Base-by-base conservation (phyloP, 1,140 invertebrate species). In the Trigoniulus corallinus region DNA sequence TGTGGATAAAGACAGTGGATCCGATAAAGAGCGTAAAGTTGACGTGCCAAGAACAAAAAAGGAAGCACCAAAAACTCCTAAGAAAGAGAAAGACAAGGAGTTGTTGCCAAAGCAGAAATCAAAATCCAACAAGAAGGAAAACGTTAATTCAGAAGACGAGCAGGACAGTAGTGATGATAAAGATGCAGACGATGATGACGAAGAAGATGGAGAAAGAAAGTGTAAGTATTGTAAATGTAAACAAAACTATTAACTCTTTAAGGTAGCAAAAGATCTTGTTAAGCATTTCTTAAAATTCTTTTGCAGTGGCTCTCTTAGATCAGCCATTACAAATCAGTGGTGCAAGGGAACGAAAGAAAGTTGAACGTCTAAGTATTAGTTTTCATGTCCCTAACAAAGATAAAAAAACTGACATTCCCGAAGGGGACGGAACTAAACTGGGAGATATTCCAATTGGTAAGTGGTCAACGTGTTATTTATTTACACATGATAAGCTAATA, bases 371-470 rank as follows among this genome's bases (percentile, higher is more conserved):
- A 21, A 60, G 61, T 39, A 54, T 64, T 39, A 60, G 60, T 42
- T 54, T 57, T 24, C 52, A 53, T 50, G 53, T 49, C 42, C 29
- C 60, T 26, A 45, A 42, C 43, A 54, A 61, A 46, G 59, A 62
- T 25, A 64, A 65, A 53, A 58, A 61, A 40, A 34, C 61, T 1
- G 62, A 66, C 47, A 59, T 68, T 48, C 57, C 57, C 43, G 61
- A 66, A 60, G 68, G 68, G 15, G 54, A 45, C 20, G 68, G 68
- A 34, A 49, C 44, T 26, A 60, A 64, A 53, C 56, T 70, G 13
- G 66, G 67, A n/a, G 65, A 68, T 15, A 64, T 62, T 53, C 62
- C 65, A 22, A 55, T 57, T 55, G 60, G 65, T 65, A 57, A 58
- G 57, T 53, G 20, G 29, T 7, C 15, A 34, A 34, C 29, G 15